phyloP scores from a whole-genome alignment of 2,888 invertebrate genomes.

The Torymus tubicola region DNA sequence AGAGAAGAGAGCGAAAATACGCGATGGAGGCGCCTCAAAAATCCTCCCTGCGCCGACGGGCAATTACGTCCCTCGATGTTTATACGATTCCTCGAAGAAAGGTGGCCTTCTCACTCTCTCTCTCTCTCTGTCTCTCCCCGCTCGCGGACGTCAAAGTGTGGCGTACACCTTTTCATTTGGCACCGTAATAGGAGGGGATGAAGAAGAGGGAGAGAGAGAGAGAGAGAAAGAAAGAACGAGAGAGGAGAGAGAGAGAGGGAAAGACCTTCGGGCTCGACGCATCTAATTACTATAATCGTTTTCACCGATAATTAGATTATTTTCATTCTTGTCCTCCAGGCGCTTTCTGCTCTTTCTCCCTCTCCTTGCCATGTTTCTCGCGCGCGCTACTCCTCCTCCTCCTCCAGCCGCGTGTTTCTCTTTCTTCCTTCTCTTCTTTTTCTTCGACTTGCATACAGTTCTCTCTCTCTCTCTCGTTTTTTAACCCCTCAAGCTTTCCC shows the following conservation, averaged over 20 bases:
- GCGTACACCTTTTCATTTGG: conserved; percentile 74
- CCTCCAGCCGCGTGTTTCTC: conserved; percentile 1
- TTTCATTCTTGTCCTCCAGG: conserved; percentile 68
- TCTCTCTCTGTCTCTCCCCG: neutral
- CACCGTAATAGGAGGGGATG: conserved; percentile 56
- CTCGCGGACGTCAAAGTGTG: conserved; percentile 61
- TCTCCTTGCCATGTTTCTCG: conserved; percentile 19
- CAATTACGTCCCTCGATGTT: conserved; percentile 40
- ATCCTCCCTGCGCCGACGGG: conserved; percentile 19
- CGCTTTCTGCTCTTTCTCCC: conserved; percentile 51
- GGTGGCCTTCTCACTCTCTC: conserved; percentile 8
- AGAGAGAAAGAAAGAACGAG: conserved; percentile 62
- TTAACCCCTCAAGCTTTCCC: conserved; percentile 56
- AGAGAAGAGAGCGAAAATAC: neutral
- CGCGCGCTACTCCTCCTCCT: neutral
- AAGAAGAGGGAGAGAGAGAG: conserved; percentile 64
- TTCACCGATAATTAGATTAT: conserved; percentile 76
- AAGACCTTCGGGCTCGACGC: conserved; percentile 58
- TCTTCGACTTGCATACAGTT: conserved; percentile 18
- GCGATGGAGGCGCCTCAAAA: conserved; percentile 44
- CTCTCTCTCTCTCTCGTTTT: conserved; percentile 35
- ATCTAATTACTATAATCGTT: conserved; percentile 76
- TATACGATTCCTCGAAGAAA: too few species aligned
- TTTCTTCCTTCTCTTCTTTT: conserved; percentile 18
- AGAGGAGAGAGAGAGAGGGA: conserved; percentile 50